Percentiles rank a stretch among this genome's conserved stretches.
Evolutionary conservation across 2,113 vertebrate genomes (phyloP).

Genomic region (Elachura formosa): DNA sequence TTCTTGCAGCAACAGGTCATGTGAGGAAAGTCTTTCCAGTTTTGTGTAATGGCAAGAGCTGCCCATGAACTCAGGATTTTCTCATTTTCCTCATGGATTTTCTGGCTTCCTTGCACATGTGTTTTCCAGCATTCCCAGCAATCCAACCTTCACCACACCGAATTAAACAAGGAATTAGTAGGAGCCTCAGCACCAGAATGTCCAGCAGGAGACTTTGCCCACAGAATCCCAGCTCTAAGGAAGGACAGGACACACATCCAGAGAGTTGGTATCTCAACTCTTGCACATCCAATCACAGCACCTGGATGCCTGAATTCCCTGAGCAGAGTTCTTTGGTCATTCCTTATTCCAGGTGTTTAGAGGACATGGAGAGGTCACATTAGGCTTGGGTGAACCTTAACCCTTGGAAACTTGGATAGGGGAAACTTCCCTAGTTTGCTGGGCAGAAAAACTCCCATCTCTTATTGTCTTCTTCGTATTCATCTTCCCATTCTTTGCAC

Average conservation of each 20-base stretch:
- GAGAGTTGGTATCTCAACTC: background rate
- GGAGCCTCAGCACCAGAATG: background rate
- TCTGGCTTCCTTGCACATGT: background rate
- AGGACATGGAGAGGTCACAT: background rate
- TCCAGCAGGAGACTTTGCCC: background rate
- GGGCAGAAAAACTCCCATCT: background rate
- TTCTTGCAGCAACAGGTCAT: background rate
- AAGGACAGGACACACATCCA: fast-evolving
- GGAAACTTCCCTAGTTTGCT: background rate
- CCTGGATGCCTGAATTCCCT: background rate
- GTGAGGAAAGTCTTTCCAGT: background rate
- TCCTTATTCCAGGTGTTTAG: background rate
- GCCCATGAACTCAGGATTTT: background rate
- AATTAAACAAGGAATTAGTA: background rate
- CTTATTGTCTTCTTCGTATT: background rate
- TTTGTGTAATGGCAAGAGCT: background rate
- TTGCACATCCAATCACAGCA: background rate
- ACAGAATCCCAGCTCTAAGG: background rate
- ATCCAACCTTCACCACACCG: background rate
- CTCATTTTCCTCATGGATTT: fast-evolving
- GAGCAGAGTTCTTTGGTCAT: background rate
- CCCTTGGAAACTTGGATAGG: background rate
- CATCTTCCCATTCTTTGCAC: background rate
- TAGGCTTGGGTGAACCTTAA: background rate
- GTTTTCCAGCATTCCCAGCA: background rate